A percentile compares a stretch with the other conserved stretches of the same genome.
These are phyloP conservation scores for Eubasilissa regina DNA, from an alignment of 1,140 invertebrate genomes.

Conservation along the genomic window DNA sequence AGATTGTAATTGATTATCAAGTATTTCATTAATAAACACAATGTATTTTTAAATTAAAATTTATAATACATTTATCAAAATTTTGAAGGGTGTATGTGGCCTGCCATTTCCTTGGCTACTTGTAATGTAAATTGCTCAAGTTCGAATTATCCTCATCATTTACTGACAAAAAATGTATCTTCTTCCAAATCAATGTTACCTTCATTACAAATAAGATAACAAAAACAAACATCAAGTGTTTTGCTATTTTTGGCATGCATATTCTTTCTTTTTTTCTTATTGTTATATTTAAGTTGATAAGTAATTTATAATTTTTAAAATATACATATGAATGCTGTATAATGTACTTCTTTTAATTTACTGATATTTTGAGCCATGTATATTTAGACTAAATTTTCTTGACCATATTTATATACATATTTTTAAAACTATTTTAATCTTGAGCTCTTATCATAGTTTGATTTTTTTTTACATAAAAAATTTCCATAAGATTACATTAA, in stretches of 20 bases:
- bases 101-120: too few relatives aligned
- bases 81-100: too few relatives aligned
- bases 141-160: too few relatives aligned
- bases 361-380: neutral
- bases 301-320: conserved; percentile 10
- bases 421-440: too few relatives aligned
- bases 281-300: conserved; percentile 8
- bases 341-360: conserved; percentile 7
- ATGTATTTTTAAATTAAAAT: too few relatives aligned
- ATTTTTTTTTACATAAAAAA: too few relatives aligned
- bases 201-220: neutral
- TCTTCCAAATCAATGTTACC: conserved; percentile 6
- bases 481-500: too few relatives aligned
- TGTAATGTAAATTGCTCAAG: too few relatives aligned
- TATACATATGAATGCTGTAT: conserved; percentile 8
- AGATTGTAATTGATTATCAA: too few relatives aligned
- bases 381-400: conserved; percentile 4
- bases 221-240: neutral
- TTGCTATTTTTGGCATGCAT: neutral
- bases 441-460: too few relatives aligned
- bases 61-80: too few relatives aligned
- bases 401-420: neutral
- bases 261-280: conserved; percentile 5
- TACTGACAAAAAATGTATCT: neutral
- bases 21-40: too few relatives aligned